Base-by-base conservation (phyloP, 2,797 vertebrate genomes). In the Pangasius larnaudii region DNA sequence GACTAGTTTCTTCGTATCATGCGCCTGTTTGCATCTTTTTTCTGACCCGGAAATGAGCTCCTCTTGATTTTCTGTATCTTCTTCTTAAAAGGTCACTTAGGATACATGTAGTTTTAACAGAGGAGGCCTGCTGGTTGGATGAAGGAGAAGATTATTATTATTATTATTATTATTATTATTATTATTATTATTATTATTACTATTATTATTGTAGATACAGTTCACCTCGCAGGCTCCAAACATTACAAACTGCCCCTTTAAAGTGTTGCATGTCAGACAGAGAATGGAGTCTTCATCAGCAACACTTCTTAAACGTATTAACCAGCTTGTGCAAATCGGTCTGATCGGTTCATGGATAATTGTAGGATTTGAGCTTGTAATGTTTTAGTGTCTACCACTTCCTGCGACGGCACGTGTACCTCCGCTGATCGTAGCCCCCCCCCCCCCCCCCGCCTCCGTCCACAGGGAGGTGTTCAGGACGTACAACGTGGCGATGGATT, bases 401-500 rank as follows among this genome's bases (percentile, higher is more conserved):
- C 61, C 18, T 22, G 69, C n/a, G 30, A 5, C 24, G 7, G 10
- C 24, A 33, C n/a, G 11, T 18, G 67, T 22, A 6, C 33, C 9
- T 51, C 19, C 56, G 0, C 58, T 19, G 36, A 82, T 53, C 7
- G 27, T 27, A 14, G 59, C n/a, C 56, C n/a, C 24, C 36, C 36
- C 36, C 36, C 36, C 36, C 36, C 36, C 39, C 39, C 39, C 39
- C 2, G 39, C 3, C 8, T 27, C 36, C 51, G 78, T 77, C 90
- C 82, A 88, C 94, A 99, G 98, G 2, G 98, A 99, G 91, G 97
- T 99, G 87, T 93, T 99, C 67, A 98, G 97, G 94, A 98, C 98
- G 0, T 99, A 98, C 95, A 99, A 99, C 0, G 92, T 99, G 91
- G 98, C 98, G 13, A 97, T 99, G 97, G 98, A 99, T 92, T 98